Evolutionary conservation across 2,888 invertebrate species (phyloP).

Genomic region (Phrixothrix hirtus): DNA sequence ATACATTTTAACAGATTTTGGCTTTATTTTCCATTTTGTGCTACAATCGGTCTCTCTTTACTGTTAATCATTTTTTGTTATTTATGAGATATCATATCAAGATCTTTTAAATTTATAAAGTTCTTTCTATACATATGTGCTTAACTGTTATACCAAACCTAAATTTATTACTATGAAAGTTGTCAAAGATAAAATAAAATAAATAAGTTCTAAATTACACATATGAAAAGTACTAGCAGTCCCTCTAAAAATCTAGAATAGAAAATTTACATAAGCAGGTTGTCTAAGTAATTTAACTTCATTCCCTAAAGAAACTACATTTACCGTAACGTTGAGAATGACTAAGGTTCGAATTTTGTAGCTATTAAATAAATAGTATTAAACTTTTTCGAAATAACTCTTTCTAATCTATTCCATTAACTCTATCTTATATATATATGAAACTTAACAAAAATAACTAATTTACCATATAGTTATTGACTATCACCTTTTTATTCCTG

Average conservation of each 20-base stretch:
- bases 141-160: no score
- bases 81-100: no score
- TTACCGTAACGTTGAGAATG: constrained; percentile 3
- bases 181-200: constrained; percentile 2
- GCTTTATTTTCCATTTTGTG: no score
- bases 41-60: no score
- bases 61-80: no score
- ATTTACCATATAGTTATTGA: constrained; percentile 50
- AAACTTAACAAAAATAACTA: constrained; percentile 30
- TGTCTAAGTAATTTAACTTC: background rate
- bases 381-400: background rate
- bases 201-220: background rate
- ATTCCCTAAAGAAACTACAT: constrained; percentile 10
- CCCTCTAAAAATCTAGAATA: background rate
- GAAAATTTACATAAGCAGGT: background rate
- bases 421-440: constrained; percentile 11
- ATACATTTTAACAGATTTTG: no score
- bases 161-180: no score
- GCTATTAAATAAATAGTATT: constrained; percentile 7
- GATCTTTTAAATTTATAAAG: no score
- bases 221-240: background rate
- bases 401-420: constrained; percentile 9
- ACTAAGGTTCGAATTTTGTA: constrained; percentile 9
- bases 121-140: no score
- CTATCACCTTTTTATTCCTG: constrained; percentile 93